A percentile compares a stretch with the other conserved stretches of the same genome.
These are phyloP conservation scores for Phrixothrix hirtus DNA, from an alignment of 2,888 invertebrate species.

Conservation along the genomic window DNA sequence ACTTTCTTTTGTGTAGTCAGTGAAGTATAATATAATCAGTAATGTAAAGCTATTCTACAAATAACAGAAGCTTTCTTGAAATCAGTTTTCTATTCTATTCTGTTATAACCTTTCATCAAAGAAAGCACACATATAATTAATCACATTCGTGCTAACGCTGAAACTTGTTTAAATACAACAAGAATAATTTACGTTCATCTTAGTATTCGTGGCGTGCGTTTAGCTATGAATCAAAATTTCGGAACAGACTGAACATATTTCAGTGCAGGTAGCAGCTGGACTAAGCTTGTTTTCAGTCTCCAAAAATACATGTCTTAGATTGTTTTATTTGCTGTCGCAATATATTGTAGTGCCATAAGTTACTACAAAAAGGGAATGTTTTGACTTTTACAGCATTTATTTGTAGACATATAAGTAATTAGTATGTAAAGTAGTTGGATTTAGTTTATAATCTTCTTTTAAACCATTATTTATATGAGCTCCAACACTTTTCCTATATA, in stretches of 20 bases:
- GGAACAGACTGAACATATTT: slow-evolving; percentile 36
- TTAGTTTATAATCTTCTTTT: too few species aligned
- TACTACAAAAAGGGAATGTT: too few species aligned
- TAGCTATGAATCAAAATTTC: slow-evolving; percentile 37
- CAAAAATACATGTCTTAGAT: slow-evolving; percentile 38
- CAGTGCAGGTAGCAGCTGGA: slow-evolving; percentile 38
- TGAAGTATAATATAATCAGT: slow-evolving; percentile 14
- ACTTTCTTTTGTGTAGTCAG: slow-evolving; percentile 10
- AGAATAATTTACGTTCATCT: slow-evolving; percentile 25
- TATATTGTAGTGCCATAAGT: slow-evolving; percentile 24
- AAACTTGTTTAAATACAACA: slow-evolving; percentile 11
- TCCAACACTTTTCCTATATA: too few species aligned
- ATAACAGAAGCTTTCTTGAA: slow-evolving; percentile 15
- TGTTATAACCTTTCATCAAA: slow-evolving; percentile 17
- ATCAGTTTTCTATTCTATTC: slow-evolving; percentile 17
- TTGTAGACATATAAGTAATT: too few species aligned
- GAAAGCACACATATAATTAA: slow-evolving; percentile 20
- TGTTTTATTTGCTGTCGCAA: slow-evolving; percentile 32
- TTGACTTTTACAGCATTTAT: too few species aligned
- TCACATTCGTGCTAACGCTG: slow-evolving; percentile 20
- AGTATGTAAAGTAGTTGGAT: too few species aligned
- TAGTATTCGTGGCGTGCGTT: slow-evolving; percentile 26
- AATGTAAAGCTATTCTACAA: slow-evolving; percentile 13
- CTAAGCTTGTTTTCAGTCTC: slow-evolving; percentile 32
- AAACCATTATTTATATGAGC: too few species aligned